Percentiles rank a stretch among this genome's conserved stretches.
Evolutionary conservation across 2,113 vertebrate genomes (phyloP).

Genomic region (Muscicapa adusta): DNA sequence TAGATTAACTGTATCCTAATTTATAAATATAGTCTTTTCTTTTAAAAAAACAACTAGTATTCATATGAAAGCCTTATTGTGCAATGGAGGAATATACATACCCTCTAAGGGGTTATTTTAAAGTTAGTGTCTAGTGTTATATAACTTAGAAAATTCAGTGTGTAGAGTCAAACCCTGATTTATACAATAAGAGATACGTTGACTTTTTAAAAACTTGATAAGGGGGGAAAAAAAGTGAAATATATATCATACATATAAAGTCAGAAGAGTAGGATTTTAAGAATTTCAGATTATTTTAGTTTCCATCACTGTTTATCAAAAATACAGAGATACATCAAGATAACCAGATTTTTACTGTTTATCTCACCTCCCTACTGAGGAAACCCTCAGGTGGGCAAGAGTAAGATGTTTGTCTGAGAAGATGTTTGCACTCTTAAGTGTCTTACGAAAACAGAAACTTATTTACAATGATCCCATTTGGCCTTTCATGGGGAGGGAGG

Average conservation of each 20-base stretch:
- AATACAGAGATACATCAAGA: neutral
- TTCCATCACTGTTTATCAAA: neutral
- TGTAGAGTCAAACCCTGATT: conserved; percentile 67
- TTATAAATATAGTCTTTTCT: conserved; percentile 76
- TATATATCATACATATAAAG: conserved; percentile 3
- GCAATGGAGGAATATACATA: conserved; percentile 68
- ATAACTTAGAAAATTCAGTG: conserved; percentile 75
- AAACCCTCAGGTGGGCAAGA: neutral
- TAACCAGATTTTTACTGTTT: conserved; percentile 6
- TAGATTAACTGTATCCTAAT: conserved; percentile 75
- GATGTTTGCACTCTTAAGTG: neutral
- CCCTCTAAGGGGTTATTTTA: conserved; percentile 44
- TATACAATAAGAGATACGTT: conserved; percentile 33
- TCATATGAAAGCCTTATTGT: conserved; percentile 73
- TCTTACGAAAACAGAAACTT: conserved; percentile 19
- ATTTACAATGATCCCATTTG: conserved; percentile 58
- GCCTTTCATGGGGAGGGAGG: conserved; percentile 38
- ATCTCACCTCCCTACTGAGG: neutral
- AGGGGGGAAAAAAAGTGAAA: neutral
- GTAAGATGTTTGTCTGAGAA: conserved; percentile 26
- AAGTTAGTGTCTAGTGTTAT: conserved; percentile 65
- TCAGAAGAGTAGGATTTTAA: conserved; percentile 29
- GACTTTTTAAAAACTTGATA: neutral
- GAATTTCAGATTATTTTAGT: neutral
- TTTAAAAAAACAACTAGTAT: conserved; percentile 54